Evolutionary conservation across 2,797 vertebrate genomes (phyloP), one percentile per base, ranked within the genome.

Genomic region (Melanotaenia parkinsoni): DNA sequence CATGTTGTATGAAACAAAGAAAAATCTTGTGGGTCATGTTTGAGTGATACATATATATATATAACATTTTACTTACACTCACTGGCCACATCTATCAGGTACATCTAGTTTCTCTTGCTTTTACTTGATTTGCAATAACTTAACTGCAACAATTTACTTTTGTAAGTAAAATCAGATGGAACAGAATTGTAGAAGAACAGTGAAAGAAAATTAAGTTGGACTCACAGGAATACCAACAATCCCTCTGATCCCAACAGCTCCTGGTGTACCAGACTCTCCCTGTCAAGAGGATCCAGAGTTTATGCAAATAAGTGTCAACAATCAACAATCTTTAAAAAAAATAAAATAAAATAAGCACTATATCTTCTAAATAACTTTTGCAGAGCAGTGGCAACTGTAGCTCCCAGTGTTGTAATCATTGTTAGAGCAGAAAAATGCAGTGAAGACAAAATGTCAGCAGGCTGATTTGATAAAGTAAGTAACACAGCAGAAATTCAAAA

Each of bases 221-320:
- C 95, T 94, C 86, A 96, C 95, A 10, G 94, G 94, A 84, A 96
- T 95, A 79, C 95, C 95, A 53, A 94, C 93, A 77, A 95, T 88
- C 47, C 95, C 95, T 76, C 94, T 89, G 67, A 93, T 1, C 38
- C 95, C 95, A 58, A 70, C 22, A 43, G 73, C 35, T 82, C 95
- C 95, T 47, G 93, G 20, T 32, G 79, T 65, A 12, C 95, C 95
- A 67, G 94, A 1, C 3, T 93, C 94, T 79, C 95, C 95, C 95
- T 96, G 81, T 76, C 53, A 77, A 77, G 37, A 9, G 77, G 35
- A 84, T 67, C 24, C n/a, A 74, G 54, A 59, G 24, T 64, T 38
- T 4, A 72, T 38, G 0, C 13, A 56, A 16, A 54, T 7, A 57
- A 33, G 28, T 22, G 43, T 47, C 9, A 50, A 47, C 5, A 57